A percentile compares a stretch with the other conserved stretches of the same genome.
These are phyloP conservation scores for Thomomys bottae DNA, from an alignment of 2,113 vertebrate species.

Conservation along the genomic window DNA sequence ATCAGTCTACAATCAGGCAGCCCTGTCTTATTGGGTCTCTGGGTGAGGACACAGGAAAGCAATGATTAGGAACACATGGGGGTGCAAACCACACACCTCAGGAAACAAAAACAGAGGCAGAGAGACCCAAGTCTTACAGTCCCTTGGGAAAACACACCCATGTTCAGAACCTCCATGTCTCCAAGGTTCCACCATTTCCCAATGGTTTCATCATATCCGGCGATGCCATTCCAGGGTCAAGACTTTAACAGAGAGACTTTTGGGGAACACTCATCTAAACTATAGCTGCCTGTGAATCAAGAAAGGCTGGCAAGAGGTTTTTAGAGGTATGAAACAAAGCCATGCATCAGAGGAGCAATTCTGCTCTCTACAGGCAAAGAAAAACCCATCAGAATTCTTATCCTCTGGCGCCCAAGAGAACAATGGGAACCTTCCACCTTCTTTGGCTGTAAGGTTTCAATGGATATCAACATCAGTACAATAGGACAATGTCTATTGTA, in stretches of 20 bases:
- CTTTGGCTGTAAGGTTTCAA: not conserved
- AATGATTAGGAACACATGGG: not conserved
- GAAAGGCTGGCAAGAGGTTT: not conserved
- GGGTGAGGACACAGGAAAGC: not conserved
- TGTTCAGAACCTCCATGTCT: too few species aligned
- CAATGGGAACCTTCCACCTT: not conserved
- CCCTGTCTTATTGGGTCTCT: not conserved
- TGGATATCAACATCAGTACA: conserved; percentile 9
- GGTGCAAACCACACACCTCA: not conserved
- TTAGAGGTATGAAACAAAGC: not conserved
- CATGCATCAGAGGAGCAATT: not conserved
- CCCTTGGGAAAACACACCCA: too few species aligned
- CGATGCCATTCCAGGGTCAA: not conserved
- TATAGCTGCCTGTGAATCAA: not conserved
- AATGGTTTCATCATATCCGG: not conserved
- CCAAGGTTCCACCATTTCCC: not conserved
- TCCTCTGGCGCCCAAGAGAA: not conserved
- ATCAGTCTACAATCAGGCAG: not conserved
- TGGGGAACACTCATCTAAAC: not conserved
- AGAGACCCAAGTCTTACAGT: not conserved
- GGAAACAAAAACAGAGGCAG: not conserved
- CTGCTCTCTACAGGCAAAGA: not conserved
- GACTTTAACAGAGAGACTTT: not conserved
- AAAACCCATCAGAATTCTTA: not conserved
- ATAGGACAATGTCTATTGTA: not conserved